Evolutionary conservation across 2,113 vertebrate species (phyloP).

Genomic region (Microcebus griseorufus): DNA sequence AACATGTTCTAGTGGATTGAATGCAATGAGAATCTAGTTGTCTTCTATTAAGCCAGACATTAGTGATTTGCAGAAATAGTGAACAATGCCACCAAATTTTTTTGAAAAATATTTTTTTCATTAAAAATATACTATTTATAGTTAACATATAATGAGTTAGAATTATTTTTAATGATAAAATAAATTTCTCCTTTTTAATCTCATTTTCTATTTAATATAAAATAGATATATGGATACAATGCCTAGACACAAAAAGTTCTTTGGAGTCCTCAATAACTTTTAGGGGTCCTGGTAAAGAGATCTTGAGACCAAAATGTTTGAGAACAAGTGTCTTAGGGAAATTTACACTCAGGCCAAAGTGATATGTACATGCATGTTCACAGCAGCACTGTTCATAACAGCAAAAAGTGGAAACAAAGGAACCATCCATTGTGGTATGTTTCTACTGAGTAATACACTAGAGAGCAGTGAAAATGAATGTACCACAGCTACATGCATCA

Average conservation of each 20-base stretch:
- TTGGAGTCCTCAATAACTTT: not conserved
- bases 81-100: not conserved
- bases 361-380: not conserved
- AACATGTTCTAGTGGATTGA: not conserved
- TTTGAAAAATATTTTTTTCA: not conserved
- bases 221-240: not conserved
- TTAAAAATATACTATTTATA: not conserved
- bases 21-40: not conserved
- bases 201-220: not conserved
- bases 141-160: not conserved
- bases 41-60: not conserved
- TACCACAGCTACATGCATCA: not conserved
- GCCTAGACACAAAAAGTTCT: not conserved
- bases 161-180: slow-evolving; percentile 32
- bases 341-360: not conserved
- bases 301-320: not conserved
- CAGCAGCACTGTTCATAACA: not conserved
- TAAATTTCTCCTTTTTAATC: not conserved
- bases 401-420: not conserved
- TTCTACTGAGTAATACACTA: not conserved
- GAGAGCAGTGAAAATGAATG: not conserved
- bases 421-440: rapidly evolving
- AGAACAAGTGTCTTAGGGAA: not conserved
- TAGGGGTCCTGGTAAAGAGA: not conserved
- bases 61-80: not conserved